A percentile compares a stretch with the other conserved stretches of the same genome.
phyloP scores from a whole-genome alignment of 2,888 invertebrate species.

The Agapostemon virescens region DNA sequence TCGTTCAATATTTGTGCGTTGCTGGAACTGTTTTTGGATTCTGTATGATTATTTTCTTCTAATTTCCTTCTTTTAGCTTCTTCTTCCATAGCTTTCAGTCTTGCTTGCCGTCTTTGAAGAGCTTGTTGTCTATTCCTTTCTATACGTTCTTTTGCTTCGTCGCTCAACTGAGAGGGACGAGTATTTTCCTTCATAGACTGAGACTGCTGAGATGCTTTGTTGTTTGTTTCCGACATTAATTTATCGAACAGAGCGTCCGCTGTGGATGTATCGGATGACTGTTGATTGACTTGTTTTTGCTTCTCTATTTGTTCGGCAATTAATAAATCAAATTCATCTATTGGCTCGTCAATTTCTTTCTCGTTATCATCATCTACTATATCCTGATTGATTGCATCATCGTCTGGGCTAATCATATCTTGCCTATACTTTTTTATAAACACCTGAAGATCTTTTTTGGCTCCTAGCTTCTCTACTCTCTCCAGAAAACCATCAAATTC shows the following conservation, averaged over 20 bases:
- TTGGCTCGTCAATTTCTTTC: conserved; percentile 77
- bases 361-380: conserved; percentile 81
- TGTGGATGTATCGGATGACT: conserved; percentile 7
- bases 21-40: conserved; percentile 8
- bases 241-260: conserved; percentile 42
- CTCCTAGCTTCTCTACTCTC: conserved; percentile 90
- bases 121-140: conserved; percentile 86
- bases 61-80: conserved; percentile 45
- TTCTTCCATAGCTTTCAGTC: conserved; percentile 74
- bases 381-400: conserved; percentile 78
- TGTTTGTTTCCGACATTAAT: conserved; percentile 30
- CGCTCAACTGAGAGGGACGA: conserved; percentile 78
- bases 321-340: conserved; percentile 85
- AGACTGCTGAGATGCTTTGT: conserved; percentile 8
- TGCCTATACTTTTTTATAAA: conserved; percentile 86
- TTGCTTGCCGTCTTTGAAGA: conserved; percentile 84
- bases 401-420: conserved; percentile 81
- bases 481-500: conserved; percentile 92
- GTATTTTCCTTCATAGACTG: conserved; percentile 15
- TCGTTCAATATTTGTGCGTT: background rate
- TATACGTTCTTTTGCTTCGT: conserved; percentile 86
- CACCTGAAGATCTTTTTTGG: conserved; percentile 89
- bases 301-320: conserved; percentile 85
- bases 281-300: conserved; percentile 64
- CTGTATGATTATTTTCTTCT: conserved; percentile 1